Base-by-base conservation (phyloP, 2,888 invertebrate genomes). In the Polietes domitor region DNA sequence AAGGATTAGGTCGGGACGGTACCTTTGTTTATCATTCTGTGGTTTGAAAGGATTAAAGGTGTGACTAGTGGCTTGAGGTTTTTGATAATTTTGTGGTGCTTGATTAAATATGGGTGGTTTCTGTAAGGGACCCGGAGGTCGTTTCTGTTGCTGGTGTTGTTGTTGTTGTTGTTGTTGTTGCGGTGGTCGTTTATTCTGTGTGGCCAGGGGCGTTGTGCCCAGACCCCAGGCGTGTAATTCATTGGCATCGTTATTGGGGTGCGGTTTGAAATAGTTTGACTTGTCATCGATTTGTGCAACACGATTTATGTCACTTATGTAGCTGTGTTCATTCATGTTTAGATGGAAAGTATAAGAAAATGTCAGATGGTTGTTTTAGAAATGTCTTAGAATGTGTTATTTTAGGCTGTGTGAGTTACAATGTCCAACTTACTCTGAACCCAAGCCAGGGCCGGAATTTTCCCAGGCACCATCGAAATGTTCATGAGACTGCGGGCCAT, bases 191-290 rank as follows among this genome's bases (percentile, higher is more conserved):
- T 81, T 77, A 19, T 75, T 73, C 15, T 68, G 81, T 65, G 81
- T 73, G 53, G n/a, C 58, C 3, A 79, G 17, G 50, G 84, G 81
- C 9, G 87, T 86, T 50, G 94, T 90, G 10, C 93, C 94, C 74
- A 95, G 92, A 61, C 95, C 95, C 95, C 95, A 95, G 41, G 94
- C 89, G 86, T 94, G 93, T 86, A 95, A 93, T 85, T 94, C 95
- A 85, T 94, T 94, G 32, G 93, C 93, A 85, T 94, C 94, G 76
- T 94, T 94, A 7, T 87, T 87, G 63, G 88, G 86, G 63, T 90
- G 87, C 47, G 92, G 92, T 83, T 91, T 94, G 90, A 94, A 94
- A 88, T 91, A 93, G 86, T 87, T 88, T 53, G 87, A 78, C 82
- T 89, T 89, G 43, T 89, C 91, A 58, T 90, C 91, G 19, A 94